Conservation (phyloP, 2,113 vertebrate genomes). For the Cacatua alba region DNA sequence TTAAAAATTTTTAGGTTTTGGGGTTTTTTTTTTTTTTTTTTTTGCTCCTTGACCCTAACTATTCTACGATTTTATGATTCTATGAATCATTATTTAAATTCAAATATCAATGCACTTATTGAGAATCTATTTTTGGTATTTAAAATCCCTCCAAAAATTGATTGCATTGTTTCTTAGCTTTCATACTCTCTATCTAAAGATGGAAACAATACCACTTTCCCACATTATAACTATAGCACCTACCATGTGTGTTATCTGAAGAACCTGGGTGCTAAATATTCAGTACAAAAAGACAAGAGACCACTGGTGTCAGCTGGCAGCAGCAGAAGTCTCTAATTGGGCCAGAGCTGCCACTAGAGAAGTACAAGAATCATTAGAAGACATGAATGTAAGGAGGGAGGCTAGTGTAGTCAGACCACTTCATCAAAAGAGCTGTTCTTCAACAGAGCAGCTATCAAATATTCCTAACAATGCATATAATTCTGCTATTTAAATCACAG, state of each 20-base stretch:
- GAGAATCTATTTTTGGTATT: neutral
- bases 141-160: neutral
- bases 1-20: no score
- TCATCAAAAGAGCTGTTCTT: neutral
- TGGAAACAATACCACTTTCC: neutral
- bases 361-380: neutral
- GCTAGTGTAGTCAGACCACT: neutral
- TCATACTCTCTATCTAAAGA: neutral
- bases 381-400: accelerated
- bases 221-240: neutral
- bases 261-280: neutral
- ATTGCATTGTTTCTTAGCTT: neutral
- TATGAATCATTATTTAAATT: neutral
- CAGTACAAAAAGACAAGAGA: neutral
- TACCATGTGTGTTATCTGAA: neutral
- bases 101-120: neutral
- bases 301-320: neutral
- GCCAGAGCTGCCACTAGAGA: accelerated
- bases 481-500: neutral
- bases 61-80: no score
- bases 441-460: neutral
- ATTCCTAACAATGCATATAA: neutral
- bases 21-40: neutral
- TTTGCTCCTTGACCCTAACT: neutral
- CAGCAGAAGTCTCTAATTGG: neutral